Conservation (phyloP, 2,888 invertebrate genomes). For the Cheilosia impressa region DNA sequence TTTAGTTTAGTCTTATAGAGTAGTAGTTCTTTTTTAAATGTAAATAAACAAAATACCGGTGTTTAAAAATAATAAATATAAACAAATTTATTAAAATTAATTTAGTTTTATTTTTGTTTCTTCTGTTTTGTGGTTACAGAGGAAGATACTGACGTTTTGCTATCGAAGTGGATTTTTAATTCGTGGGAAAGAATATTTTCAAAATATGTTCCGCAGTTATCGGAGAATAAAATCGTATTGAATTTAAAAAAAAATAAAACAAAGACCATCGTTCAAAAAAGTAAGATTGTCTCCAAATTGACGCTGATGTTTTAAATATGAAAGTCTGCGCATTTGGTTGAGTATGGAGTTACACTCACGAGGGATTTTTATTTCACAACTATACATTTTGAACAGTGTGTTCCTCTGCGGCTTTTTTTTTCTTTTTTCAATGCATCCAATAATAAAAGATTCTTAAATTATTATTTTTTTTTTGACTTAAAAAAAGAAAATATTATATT, state of each 20-base stretch:
- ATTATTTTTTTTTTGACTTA: background rate
- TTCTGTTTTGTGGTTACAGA: conserved; percentile 15
- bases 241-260: too few relatives aligned
- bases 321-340: too few relatives aligned
- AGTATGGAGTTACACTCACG: too few relatives aligned
- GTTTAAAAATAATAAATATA: conserved; percentile 73
- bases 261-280: too few relatives aligned
- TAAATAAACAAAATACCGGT: conserved; percentile 73
- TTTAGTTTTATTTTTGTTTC: conserved; percentile 47
- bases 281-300: too few relatives aligned
- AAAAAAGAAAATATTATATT: background rate
- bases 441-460: background rate
- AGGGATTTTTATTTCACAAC: too few relatives aligned
- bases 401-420: background rate
- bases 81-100: conserved; percentile 56
- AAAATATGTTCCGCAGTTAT: too few relatives aligned
- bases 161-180: background rate
- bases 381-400: background rate
- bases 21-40: conserved; percentile 71
- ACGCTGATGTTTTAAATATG: too few relatives aligned
- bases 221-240: too few relatives aligned
- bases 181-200: too few relatives aligned
- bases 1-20: conserved; percentile 65
- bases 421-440: background rate
- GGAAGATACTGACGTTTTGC: conserved; percentile 5